phyloP scores from a whole-genome alignment of 2,797 vertebrate genomes.

The Syndactyla subalaris region DNA sequence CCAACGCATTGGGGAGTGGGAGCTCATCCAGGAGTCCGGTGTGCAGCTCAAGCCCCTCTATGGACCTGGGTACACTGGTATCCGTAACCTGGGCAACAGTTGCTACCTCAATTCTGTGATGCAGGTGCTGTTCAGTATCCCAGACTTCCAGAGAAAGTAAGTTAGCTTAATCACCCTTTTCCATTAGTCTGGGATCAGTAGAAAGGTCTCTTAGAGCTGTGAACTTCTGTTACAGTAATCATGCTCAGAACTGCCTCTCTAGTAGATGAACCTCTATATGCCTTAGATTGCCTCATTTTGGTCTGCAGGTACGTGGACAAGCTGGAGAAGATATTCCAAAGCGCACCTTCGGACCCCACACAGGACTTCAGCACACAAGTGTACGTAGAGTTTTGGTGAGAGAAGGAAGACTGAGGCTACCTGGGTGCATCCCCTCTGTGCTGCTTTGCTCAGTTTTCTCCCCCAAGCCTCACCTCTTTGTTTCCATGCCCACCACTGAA shows the following conservation, averaged over 20 bases:
- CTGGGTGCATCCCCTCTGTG: not conserved
- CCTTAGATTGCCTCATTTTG: not conserved
- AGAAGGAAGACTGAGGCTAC: not conserved
- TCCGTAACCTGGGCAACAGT: conserved; percentile 98
- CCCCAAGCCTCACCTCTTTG: not conserved
- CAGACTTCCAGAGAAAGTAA: conserved; percentile 97
- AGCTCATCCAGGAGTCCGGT: conserved; percentile 96
- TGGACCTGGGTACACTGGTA: conserved; percentile 93
- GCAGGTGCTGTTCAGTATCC: conserved; percentile 99
- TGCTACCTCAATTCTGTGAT: conserved; percentile 99
- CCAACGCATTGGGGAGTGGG: conserved; percentile 98
- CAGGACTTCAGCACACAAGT: conserved; percentile 99
- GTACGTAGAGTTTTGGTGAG: conserved; percentile 77
- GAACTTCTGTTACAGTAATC: not conserved
- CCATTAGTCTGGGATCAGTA: not conserved
- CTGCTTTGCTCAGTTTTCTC: not conserved
- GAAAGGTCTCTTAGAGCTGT: not conserved
- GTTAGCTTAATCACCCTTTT: conserved; percentile 29
- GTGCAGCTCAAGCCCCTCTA: conserved; percentile 91
- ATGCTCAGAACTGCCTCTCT: not conserved
- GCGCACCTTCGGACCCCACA: conserved; percentile 90
- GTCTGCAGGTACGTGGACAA: conserved; percentile 91
- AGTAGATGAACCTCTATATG: not conserved
- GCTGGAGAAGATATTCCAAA: conserved; percentile 94
- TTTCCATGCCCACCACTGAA: not conserved